These are phyloP conservation scores for Antechinus stuartii DNA, from an alignment of 2,113 vertebrate genomes.

Conservation along the genomic window DNA sequence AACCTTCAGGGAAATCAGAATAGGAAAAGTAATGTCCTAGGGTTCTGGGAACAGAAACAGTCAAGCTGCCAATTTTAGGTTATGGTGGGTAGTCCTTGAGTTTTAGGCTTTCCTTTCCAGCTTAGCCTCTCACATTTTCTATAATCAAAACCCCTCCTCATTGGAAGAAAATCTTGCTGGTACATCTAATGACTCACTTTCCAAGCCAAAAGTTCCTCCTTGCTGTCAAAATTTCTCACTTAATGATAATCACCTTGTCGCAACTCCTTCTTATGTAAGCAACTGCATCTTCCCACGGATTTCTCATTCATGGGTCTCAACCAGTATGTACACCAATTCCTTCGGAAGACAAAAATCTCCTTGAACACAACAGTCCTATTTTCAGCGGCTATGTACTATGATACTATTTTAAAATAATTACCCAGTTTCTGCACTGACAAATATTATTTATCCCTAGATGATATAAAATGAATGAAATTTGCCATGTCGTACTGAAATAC, in stretches of 20 bases:
- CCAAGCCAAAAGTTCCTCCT: constrained; percentile 64
- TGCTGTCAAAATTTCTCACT: constrained; percentile 71
- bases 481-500: constrained; percentile 19
- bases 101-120: constrained; percentile 65
- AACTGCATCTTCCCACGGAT: constrained; percentile 39
- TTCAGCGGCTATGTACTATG: constrained; percentile 25
- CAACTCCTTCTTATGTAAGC: constrained; percentile 49
- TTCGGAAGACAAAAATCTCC: constrained; percentile 35
- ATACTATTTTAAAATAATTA: constrained; percentile 52
- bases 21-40: constrained; percentile 14
- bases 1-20: constrained; percentile 42
- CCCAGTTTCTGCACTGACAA: constrained; percentile 43
- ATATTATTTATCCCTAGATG: constrained; percentile 48
- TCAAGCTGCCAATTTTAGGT: constrained; percentile 40
- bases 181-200: constrained; percentile 71
- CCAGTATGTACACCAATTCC: background rate
- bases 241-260: constrained; percentile 38
- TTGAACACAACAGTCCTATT: background rate
- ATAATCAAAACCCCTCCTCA: constrained; percentile 69
- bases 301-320: constrained; percentile 42
- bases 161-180: constrained; percentile 58
- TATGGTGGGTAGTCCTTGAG: constrained; percentile 45
- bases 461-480: constrained; percentile 56
- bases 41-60: constrained; percentile 36
- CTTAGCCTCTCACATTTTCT: constrained; percentile 61